These are phyloP conservation scores for Ivindomyrus marchei DNA, from an alignment of 2,113 vertebrate species.

Conservation along the genomic window DNA sequence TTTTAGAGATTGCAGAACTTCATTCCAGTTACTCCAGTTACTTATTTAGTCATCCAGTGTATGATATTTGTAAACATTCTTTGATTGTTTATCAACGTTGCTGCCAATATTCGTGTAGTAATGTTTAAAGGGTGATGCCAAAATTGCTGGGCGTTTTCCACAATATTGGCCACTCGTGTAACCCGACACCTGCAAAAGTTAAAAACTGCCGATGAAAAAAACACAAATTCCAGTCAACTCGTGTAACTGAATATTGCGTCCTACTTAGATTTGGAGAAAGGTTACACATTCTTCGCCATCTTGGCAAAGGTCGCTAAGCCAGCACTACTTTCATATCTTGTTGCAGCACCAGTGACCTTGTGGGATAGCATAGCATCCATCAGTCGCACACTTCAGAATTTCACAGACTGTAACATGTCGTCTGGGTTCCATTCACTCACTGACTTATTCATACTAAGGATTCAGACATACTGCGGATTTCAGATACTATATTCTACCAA, in stretches of 20 bases:
- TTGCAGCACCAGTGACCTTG: not conserved
- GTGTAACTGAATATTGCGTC: no score
- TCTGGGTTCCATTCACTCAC: not conserved
- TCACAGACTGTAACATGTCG: not conserved
- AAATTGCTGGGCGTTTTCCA: no score
- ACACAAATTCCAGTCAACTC: no score
- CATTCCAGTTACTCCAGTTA: not conserved
- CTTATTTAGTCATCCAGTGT: not conserved
- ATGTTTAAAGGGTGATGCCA: not conserved
- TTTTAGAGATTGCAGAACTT: not conserved
- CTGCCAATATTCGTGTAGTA: not conserved
- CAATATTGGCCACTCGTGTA: no score
- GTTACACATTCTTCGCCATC: not conserved
- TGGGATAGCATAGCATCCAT: not conserved
- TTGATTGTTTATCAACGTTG: not conserved
- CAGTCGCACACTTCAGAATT: not conserved
- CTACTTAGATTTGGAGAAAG: not conserved
- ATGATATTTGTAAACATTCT: not conserved
- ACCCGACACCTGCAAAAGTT: no score
- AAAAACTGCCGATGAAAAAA: no score
- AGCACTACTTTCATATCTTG: not conserved
- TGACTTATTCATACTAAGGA: not conserved
- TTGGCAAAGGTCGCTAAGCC: not conserved
- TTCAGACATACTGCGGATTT: not conserved
- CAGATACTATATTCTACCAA: not conserved